Base-by-base conservation (phyloP, 2,113 vertebrate genomes). In the Tragelaphus buxtoni region DNA sequence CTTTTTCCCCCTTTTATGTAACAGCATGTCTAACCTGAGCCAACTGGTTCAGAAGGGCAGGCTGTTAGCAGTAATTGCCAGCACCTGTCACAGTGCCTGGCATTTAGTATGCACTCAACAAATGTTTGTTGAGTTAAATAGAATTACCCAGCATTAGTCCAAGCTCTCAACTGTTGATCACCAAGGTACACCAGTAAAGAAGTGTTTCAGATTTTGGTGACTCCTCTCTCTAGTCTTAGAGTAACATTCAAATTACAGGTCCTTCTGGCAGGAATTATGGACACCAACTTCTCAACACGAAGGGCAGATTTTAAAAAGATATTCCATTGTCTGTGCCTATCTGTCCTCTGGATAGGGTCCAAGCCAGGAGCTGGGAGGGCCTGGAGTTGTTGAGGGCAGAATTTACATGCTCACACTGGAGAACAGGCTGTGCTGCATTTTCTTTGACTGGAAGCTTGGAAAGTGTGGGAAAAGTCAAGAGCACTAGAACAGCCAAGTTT, bases 381-480 rank as follows among this genome's bases (percentile, higher is more conserved):
- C 47, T 42, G 22, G 72, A 58, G 42, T 32, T n/a, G 51, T 60
- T 11, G 49, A 94, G 56, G 14, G 22, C 88, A 60, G 88, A 47
- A 93, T 72, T 76, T 95, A 81, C 56, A 55, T n/a, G 51, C 76
- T 93, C 58, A 35, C 39, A 9, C 47, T 55, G 90, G 87, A 79
- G 88, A 86, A 92, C 51, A 92, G 98, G 56, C 87, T 93, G 56
- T 80, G 74, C 45, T 58, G 47, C 24, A 61, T 95, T 95, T 96
- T 91, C 89, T 96, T 93, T 61, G 82, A n/a, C 61, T 90, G 53
- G 63, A 91, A 76, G 77, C 30, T 45, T 7, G 0, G 60, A 84
- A 60, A 92, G 60, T 96, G 63, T 97, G 95, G 97, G 96, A 95
- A 97, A 96, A 95, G 51, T 79, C 60, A 90, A 91, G 97, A 89